These are phyloP conservation scores for Dreissena rostriformis DNA, from an alignment of 1,140 invertebrate species.

Conservation along the genomic window DNA sequence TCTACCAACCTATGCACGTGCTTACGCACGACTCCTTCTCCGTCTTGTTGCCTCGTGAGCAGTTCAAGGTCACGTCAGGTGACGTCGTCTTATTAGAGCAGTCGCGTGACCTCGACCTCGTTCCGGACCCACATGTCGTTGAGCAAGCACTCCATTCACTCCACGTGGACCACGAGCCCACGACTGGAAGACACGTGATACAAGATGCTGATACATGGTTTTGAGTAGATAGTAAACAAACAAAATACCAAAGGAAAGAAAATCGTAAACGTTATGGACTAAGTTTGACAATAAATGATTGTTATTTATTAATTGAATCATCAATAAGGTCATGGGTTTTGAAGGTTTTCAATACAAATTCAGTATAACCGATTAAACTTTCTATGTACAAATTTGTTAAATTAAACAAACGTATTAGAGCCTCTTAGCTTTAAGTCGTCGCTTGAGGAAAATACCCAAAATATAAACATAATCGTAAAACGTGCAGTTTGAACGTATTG, in stretches of 20 bases:
- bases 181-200: not conserved
- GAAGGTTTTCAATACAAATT: not conserved
- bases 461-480: too few species aligned
- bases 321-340: not conserved
- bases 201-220: not conserved
- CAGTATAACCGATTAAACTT: not conserved
- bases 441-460: too few species aligned
- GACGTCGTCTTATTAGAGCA: constrained; percentile 21
- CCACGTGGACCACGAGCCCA: constrained; percentile 33
- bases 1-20: too few species aligned
- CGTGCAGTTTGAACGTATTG: too few species aligned
- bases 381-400: not conserved
- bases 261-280: too few species aligned
- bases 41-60: constrained; percentile 12
- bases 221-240: not conserved
- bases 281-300: too few species aligned
- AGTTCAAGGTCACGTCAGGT: constrained; percentile 11
- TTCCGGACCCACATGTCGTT: constrained; percentile 3
- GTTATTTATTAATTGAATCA: too few species aligned
- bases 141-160: constrained; percentile 19
- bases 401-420: not conserved
- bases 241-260: too few species aligned
- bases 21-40: constrained; percentile 11
- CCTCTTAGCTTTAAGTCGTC: too few species aligned
- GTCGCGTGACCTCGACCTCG: constrained; percentile 1